Evolutionary conservation across 2,113 vertebrate species (phyloP).

Genomic region (Felis chaus): DNA sequence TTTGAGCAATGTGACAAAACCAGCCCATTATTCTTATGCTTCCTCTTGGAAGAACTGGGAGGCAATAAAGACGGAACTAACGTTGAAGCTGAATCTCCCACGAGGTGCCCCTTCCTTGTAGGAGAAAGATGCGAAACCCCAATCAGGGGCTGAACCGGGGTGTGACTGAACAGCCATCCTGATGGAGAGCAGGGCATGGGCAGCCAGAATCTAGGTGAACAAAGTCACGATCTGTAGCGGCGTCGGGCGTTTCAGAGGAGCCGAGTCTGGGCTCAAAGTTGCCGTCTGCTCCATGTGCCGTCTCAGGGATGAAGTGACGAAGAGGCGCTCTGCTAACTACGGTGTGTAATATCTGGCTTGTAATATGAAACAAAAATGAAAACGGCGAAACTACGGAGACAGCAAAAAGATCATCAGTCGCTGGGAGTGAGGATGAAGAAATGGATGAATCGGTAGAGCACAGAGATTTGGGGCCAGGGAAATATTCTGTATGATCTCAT

Average conservation of each 20-base stretch:
- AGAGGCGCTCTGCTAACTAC: neutral
- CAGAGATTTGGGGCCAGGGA: neutral
- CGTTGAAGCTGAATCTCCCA: no score
- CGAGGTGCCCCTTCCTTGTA: fast-evolving
- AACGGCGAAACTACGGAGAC: neutral
- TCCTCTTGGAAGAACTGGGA: neutral
- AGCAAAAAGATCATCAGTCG: neutral
- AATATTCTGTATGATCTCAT: neutral
- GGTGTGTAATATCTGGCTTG: neutral
- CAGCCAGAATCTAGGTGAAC: neutral
- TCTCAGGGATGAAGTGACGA: fast-evolving
- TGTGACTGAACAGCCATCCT: neutral
- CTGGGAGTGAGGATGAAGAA: neutral
- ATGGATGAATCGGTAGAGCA: neutral
- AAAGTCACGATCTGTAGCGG: neutral
- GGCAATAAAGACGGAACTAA: neutral
- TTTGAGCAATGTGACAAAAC: neutral
- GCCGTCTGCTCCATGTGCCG: fast-evolving
- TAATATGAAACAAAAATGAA: neutral
- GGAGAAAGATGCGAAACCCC: fast-evolving
- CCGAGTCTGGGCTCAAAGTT: fast-evolving
- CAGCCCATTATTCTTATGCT: neutral
- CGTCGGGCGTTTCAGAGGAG: fast-evolving
- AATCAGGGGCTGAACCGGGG: fast-evolving
- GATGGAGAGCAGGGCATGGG: fast-evolving